phyloP scores from a whole-genome alignment of 2,888 invertebrate genomes.

The Dasypolia templi region DNA sequence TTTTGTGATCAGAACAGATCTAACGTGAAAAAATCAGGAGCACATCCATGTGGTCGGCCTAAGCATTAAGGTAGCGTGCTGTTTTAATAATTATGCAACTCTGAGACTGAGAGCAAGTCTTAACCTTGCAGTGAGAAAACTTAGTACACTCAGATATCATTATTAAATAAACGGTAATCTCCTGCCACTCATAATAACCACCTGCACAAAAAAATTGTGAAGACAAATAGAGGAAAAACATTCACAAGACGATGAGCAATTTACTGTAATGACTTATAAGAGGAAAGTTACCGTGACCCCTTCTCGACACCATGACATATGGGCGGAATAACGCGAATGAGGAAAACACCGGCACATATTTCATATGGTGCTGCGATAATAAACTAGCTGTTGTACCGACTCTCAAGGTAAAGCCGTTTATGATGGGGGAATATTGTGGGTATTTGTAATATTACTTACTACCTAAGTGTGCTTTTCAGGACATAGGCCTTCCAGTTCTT shows the following conservation, averaged over 20 bases:
- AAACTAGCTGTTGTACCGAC: constrained; percentile 54
- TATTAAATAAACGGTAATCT: constrained; percentile 43
- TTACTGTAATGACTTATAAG: constrained; percentile 65
- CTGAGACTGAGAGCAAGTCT: background rate
- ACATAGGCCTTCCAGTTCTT: background rate
- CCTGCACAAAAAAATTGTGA: constrained; percentile 50
- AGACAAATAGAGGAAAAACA: constrained; percentile 61
- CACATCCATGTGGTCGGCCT: background rate
- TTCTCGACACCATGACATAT: constrained; percentile 40
- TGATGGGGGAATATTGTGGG: constrained; percentile 6
- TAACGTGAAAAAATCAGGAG: background rate
- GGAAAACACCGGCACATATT: constrained; percentile 61
- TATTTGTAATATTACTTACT: background rate
- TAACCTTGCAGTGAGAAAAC: constrained; percentile 8
- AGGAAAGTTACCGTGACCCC: constrained; percentile 54
- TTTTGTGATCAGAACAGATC: background rate
- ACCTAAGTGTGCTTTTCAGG: background rate
- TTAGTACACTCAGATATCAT: constrained; percentile 15
- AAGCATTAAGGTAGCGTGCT: background rate
- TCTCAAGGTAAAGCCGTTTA: constrained; percentile 26
- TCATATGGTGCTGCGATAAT: constrained; percentile 52
- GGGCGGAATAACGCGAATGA: constrained; percentile 50
- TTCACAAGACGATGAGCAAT: constrained; percentile 62
- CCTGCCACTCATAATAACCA: constrained; percentile 46
- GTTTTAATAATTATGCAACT: background rate